Conservation (phyloP, 1,140 invertebrate genomes). For the Leptinotarsa undecemlineata region DNA sequence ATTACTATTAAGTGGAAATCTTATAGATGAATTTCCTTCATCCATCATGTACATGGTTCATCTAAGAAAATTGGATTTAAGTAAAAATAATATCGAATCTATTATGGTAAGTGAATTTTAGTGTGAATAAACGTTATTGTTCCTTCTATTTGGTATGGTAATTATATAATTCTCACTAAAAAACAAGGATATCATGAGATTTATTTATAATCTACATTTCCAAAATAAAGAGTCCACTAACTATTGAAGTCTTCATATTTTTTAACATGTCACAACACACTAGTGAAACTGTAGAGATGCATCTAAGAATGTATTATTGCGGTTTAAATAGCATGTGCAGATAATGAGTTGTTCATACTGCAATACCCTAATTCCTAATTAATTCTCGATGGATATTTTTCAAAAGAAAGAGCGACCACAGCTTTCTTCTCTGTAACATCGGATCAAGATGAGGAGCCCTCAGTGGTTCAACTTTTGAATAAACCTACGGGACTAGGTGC, state of each 20-base stretch:
- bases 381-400: too few relatives aligned
- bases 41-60: constrained; percentile 6
- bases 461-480: too few relatives aligned
- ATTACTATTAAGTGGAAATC: not conserved
- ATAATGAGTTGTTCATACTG: too few relatives aligned
- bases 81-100: not conserved
- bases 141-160: constrained; percentile 31
- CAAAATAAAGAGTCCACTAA: too few relatives aligned
- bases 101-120: constrained; percentile 18
- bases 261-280: constrained; percentile 39
- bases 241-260: constrained; percentile 32
- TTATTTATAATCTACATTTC: too few relatives aligned
- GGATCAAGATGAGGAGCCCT: too few relatives aligned
- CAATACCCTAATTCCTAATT: too few relatives aligned
- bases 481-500: too few relatives aligned
- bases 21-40: constrained; percentile 9
- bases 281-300: constrained; percentile 11
- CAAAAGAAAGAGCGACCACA: too few relatives aligned
- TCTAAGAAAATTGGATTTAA: not conserved
- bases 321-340: too few relatives aligned
- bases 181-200: too few relatives aligned
- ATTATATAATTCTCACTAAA: not conserved
- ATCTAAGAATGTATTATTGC: not conserved
- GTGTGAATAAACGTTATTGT: constrained; percentile 20
- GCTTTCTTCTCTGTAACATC: too few relatives aligned